Evolutionary conservation across 2,888 invertebrate genomes (phyloP).

Genomic region (Antheraea assamensis): DNA sequence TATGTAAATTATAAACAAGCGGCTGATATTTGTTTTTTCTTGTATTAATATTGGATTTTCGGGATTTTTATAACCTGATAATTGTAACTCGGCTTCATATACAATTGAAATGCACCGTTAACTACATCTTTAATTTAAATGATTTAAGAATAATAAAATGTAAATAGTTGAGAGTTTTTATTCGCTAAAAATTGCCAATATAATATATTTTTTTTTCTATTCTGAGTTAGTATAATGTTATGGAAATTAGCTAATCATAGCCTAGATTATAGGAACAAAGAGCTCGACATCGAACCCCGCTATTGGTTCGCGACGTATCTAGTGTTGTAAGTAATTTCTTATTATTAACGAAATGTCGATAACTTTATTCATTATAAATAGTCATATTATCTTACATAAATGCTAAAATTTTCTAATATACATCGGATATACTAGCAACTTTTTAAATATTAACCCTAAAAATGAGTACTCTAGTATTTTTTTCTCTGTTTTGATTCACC

Average conservation of each 20-base stretch:
- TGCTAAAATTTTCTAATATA: too few relatives aligned
- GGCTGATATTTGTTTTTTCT: too few relatives aligned
- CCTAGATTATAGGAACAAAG: constrained; percentile 3
- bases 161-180: neutral
- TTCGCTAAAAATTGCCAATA: neutral
- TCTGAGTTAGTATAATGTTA: neutral
- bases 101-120: too few relatives aligned
- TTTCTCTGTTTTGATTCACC: too few relatives aligned
- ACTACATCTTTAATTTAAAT: neutral
- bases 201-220: neutral
- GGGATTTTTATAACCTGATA: neutral
- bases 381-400: too few relatives aligned
- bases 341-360: neutral
- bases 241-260: neutral
- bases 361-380: neutral
- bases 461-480: too few relatives aligned
- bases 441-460: too few relatives aligned
- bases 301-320: neutral
- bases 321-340: neutral
- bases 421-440: too few relatives aligned
- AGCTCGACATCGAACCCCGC: neutral
- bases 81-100: neutral
- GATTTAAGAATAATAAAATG: neutral
- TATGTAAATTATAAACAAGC: neutral
- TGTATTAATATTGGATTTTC: neutral